These are phyloP conservation scores for Meloidogyne hapla DNA, from an alignment of 1,140 invertebrate genomes.

Conservation along the genomic window DNA sequence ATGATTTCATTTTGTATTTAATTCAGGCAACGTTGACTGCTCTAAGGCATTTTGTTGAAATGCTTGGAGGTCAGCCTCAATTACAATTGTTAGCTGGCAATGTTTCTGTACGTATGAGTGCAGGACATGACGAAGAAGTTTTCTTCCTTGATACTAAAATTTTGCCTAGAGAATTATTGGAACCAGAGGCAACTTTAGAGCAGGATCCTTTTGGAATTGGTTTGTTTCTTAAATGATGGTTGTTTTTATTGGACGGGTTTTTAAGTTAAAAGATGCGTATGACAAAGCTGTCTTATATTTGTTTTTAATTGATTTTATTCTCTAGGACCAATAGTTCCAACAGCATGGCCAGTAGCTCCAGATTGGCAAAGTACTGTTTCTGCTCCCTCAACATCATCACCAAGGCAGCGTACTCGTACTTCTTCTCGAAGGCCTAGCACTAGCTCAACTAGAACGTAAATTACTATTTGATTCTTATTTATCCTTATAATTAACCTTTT, in stretches of 20 bases:
- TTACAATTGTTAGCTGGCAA: slow-evolving; percentile 22
- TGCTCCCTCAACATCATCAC: neutral
- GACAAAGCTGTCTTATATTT: no score
- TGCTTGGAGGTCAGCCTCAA: slow-evolving; percentile 21
- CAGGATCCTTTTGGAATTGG: slow-evolving; percentile 19
- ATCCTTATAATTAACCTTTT: no score
- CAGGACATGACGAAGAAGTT: slow-evolving; percentile 4
- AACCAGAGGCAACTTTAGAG: neutral
- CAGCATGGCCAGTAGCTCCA: neutral
- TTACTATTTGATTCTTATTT: neutral
- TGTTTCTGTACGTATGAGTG: slow-evolving; percentile 22
- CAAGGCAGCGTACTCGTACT: neutral
- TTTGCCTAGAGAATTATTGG: slow-evolving; percentile 17
- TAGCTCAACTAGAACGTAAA: neutral
- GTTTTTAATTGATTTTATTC: neutral
- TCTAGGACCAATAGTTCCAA: neutral
- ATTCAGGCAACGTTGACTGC: slow-evolving; percentile 19
- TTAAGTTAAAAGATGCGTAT: no score
- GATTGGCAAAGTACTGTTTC: neutral
- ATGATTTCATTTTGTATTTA: neutral
- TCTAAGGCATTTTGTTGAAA: slow-evolving; percentile 25
- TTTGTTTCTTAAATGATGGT: neutral
- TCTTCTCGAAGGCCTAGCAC: neutral
- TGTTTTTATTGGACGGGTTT: neutral
- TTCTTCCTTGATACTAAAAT: slow-evolving; percentile 22